phyloP scores from a whole-genome alignment of 1,140 invertebrate genomes.

The Brachionus paranguensis region DNA sequence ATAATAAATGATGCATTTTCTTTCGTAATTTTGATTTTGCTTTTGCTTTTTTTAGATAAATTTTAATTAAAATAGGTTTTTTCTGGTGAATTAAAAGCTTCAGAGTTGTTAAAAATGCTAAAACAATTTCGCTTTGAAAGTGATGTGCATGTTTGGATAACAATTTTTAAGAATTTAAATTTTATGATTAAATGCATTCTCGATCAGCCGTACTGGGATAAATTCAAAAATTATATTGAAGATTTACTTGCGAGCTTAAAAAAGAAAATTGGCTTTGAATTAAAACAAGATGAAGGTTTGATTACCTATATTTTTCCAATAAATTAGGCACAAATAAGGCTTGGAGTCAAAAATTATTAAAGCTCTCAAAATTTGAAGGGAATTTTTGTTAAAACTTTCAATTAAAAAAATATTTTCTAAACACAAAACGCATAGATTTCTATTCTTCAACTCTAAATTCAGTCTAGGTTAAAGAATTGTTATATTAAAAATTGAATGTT shows the following conservation, averaged over 20 bases:
- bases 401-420: neutral
- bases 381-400: neutral
- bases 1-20: conserved; percentile 28
- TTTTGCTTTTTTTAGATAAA: neutral
- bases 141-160: conserved; percentile 4
- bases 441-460: neutral
- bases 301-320: neutral
- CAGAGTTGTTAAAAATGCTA: conserved; percentile 48
- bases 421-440: neutral
- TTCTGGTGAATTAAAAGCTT: neutral
- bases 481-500: too few species aligned
- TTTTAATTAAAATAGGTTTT: neutral
- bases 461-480: neutral
- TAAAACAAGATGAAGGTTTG: neutral
- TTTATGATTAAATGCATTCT: neutral
- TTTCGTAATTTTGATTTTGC: neutral
- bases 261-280: neutral
- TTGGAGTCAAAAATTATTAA: neutral
- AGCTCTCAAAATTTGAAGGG: neutral
- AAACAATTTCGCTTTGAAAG: neutral
- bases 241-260: neutral
- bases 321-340: neutral
- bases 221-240: neutral
- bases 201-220: neutral
- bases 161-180: conserved; percentile 17